These are phyloP conservation scores for Ormyrus labotus DNA, from an alignment of 2,888 invertebrate species.

Conservation along the genomic window DNA sequence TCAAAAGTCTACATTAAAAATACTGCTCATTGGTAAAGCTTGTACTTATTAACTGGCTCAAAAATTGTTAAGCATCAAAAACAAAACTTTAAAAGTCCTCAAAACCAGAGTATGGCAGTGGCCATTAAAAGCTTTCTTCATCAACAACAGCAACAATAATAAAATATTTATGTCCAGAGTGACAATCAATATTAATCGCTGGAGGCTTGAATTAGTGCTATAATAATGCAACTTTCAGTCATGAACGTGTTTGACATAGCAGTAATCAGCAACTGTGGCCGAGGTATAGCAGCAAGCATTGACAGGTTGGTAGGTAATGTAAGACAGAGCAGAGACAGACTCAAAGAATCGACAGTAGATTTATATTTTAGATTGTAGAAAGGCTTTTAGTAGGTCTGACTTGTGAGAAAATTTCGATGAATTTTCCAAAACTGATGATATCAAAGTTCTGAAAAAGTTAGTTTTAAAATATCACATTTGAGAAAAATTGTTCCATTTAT, in stretches of 20 bases:
- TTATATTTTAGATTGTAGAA: conserved; percentile 33
- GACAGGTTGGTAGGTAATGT: conserved; percentile 70
- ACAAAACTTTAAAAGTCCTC: conserved; percentile 44
- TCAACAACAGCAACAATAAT: conserved; percentile 36
- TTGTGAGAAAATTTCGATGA: conserved; percentile 14
- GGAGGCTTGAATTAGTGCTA: conserved; percentile 65
- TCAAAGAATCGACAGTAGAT: conserved; percentile 43
- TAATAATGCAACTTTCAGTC: conserved; percentile 69
- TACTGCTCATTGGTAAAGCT: conserved; percentile 13
- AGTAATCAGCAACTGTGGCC: conserved; percentile 73
- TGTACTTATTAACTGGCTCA: conserved; percentile 1
- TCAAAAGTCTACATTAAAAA: conserved; percentile 19
- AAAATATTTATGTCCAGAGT: conserved; percentile 23
- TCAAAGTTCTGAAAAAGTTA: conserved; percentile 5
- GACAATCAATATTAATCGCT: conserved; percentile 54
- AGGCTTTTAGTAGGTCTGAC: conserved; percentile 49
- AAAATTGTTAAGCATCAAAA: neutral
- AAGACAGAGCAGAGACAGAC: conserved; percentile 68
- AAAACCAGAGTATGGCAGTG: conserved; percentile 53
- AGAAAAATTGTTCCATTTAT: conserved; percentile 15
- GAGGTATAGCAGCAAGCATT: conserved; percentile 75
- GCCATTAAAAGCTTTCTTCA: conserved; percentile 48
- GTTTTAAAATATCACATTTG: conserved; percentile 15
- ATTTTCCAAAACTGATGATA: conserved; percentile 24
- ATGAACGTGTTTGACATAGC: conserved; percentile 71